Evolutionary conservation across 2,797 vertebrate genomes (phyloP).

Genomic region (Protonibea diacanthus): DNA sequence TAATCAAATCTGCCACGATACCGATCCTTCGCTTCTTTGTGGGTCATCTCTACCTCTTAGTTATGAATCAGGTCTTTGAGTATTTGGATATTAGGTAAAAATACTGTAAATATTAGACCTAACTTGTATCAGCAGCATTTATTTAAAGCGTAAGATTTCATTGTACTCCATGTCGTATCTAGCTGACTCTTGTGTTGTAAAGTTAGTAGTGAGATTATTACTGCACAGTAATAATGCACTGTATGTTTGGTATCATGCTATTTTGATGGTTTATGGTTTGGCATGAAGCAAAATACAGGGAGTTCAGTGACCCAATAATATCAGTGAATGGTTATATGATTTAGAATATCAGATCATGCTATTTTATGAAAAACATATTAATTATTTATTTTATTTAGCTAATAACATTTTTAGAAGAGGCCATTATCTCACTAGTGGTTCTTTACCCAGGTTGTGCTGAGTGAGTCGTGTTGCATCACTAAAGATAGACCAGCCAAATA

Average conservation of each 20-base stretch:
- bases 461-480: conserved; percentile 58
- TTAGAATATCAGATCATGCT: neutral
- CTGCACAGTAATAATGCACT: no score
- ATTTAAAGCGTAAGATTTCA: neutral
- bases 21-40: no score
- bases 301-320: neutral
- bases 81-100: no score
- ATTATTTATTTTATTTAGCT: no score
- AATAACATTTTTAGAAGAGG: neutral
- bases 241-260: no score
- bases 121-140: no score
- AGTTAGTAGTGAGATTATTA: no score
- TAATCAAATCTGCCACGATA: no score
- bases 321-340: neutral
- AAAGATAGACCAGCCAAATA: conserved; percentile 26
- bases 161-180: neutral
- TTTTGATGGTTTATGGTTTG: neutral
- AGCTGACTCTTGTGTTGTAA: neutral
- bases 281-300: neutral
- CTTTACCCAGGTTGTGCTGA: conserved; percentile 22
- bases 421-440: conserved; percentile 11
- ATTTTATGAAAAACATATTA: neutral
- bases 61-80: no score
- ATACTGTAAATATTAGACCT: no score
- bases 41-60: no score